Conservation (phyloP, 2,113 vertebrate species). For the Strix aluco region DNA sequence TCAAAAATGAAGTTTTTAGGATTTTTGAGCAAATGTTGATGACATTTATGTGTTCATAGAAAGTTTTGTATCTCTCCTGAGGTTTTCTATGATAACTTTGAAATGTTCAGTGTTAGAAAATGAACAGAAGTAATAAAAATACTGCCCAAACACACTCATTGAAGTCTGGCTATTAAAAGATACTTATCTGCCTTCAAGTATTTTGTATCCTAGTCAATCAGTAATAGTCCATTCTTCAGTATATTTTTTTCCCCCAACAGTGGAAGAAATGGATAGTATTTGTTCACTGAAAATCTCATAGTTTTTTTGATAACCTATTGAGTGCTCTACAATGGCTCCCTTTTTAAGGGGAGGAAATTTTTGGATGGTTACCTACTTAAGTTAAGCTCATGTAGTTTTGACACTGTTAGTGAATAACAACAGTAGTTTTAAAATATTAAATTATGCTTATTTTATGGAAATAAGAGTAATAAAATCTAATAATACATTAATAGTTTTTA, state of each 20-base stretch:
- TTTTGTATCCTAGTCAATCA: neutral
- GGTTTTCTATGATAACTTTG: neutral
- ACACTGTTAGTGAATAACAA: neutral
- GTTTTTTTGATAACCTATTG: neutral
- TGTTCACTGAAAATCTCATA: neutral
- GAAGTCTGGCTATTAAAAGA: neutral
- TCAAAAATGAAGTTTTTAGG: neutral
- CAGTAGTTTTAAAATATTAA: neutral
- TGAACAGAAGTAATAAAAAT: neutral
- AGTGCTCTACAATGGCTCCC: neutral
- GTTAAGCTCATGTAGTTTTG: neutral
- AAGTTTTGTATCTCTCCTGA: neutral
- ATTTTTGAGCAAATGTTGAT: neutral
- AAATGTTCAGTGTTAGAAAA: neutral
- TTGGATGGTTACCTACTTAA: neutral
- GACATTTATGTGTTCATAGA: neutral
- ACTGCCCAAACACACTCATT: neutral
- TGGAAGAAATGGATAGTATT: neutral
- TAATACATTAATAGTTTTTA: neutral
- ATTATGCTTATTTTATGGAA: neutral
- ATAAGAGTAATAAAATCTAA: neutral
- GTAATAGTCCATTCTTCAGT: neutral
- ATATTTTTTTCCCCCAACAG: neutral
- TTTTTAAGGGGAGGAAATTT: neutral
- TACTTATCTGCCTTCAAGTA: neutral